Conservation (phyloP, 2,797 vertebrate genomes). For the Lagothrix lagotricha region DNA sequence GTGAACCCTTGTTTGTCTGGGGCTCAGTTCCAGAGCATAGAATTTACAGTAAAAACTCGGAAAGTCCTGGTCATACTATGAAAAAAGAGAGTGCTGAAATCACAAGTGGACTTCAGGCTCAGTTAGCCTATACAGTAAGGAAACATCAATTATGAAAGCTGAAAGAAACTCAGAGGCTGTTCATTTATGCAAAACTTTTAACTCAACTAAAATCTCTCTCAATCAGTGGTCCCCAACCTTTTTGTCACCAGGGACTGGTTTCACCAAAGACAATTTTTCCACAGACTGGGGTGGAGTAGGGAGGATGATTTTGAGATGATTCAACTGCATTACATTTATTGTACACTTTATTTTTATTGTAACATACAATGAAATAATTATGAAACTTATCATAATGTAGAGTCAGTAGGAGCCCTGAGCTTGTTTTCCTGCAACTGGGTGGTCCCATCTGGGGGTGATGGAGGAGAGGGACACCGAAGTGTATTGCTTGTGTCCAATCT, state of each 20-base stretch:
- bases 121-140: not conserved
- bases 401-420: not conserved
- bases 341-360: not conserved
- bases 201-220: not conserved
- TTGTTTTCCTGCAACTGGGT: not conserved
- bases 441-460: not conserved
- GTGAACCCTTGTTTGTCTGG: not conserved
- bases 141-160: not conserved
- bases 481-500: not conserved
- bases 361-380: not conserved
- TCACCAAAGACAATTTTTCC: not conserved
- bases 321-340: not conserved
- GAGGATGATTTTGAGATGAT: not conserved
- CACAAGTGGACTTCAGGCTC: not conserved
- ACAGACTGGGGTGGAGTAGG: not conserved
- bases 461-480: not conserved
- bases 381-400: not conserved
- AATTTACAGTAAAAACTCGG: not conserved
- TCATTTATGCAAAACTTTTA: not conserved
- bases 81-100: not conserved
- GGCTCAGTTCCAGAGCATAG: not conserved
- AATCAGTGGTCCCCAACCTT: not conserved
- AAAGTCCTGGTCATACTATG: not conserved
- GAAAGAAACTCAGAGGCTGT: not conserved
- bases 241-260: not conserved